Base-by-base conservation (phyloP, 2,888 invertebrate species). In the Sinohyriopsis cumingii region DNA sequence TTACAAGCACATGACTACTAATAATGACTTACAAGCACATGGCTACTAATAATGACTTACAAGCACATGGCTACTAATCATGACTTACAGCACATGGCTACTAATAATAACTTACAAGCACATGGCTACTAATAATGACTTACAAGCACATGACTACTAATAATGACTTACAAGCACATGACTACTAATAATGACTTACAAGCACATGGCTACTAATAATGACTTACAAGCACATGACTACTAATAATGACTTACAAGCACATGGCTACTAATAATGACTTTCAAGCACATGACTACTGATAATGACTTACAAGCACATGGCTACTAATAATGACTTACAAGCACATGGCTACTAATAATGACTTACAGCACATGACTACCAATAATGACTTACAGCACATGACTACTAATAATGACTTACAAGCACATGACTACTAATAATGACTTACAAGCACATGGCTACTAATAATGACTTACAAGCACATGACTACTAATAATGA, bases 21-120 rank as follows among this genome's bases (percentile, higher is more conserved):
- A 62, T 53, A 15, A 56, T n/a, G n/a, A n/a, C n/a, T n/a, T n/a
- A n/a, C n/a, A n/a, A n/a, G n/a, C 45, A 45, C 12, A 45, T 45
- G 45, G 45, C 22, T 56, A 57, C 55, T 53, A n/a, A 62, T 53
- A 15, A 56, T n/a, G n/a, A n/a, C n/a, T n/a, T 79, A 85, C n/a
- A n/a, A n/a, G n/a, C 45, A 45, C 12, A 45, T 45, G 45, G 45
- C 22, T 56, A 57, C 55, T 53, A n/a, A 62, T 53, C 5, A 56
- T n/a, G n/a, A n/a, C n/a, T n/a, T n/a, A n/a, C n/a, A n/a, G n/a
- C 45, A 45, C 12, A 45, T 45, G 45, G 45, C 22, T 56, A 57
- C 55, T 53, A n/a, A 62, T 53, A 15, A 56, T n/a, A 55, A 55
- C 18, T 19, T n/a, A 59, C 22, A 22, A 24, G 24, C 45, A 45